Percentiles rank a stretch among this genome's conserved stretches.
Conservation (phyloP, 2,113 vertebrate species). For the Notarius quadriscutis region DNA sequence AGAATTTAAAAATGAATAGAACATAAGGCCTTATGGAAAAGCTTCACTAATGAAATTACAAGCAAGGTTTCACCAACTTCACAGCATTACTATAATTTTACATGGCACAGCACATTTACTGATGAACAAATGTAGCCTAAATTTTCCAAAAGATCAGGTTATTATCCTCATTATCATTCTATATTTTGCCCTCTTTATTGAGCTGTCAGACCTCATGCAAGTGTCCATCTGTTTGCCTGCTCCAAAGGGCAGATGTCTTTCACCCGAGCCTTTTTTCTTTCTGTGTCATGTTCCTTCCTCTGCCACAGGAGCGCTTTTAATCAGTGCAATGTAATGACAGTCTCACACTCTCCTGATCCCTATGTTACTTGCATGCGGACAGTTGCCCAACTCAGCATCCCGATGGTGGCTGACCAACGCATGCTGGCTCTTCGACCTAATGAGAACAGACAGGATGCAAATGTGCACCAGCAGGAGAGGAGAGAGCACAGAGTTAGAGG, state of each 20-base stretch:
- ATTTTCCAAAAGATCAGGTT: background rate
- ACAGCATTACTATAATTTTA: background rate
- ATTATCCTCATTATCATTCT: background rate
- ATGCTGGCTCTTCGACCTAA: conserved; percentile 61
- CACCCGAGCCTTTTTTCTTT: conserved; percentile 63
- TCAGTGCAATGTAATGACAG: conserved; percentile 64
- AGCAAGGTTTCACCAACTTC: background rate
- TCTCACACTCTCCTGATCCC: conserved; percentile 34
- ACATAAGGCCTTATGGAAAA: background rate
- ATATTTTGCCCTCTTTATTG: conserved; percentile 33
- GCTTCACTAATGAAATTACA: background rate
- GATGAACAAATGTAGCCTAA: background rate
- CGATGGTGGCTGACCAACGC: conserved; percentile 44
- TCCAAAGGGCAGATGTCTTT: conserved; percentile 70
- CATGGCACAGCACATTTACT: background rate
- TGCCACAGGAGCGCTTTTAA: conserved; percentile 64
- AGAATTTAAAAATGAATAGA: background rate
- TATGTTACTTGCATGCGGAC: conserved; percentile 15
- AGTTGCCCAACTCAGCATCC: conserved; percentile 33
- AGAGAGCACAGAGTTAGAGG: conserved; percentile 52
- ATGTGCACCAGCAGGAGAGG: conserved; percentile 57
- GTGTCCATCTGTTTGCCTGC: conserved; percentile 71
- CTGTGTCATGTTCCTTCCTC: conserved; percentile 59
- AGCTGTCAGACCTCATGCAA: conserved; percentile 53
- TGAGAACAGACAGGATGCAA: conserved; percentile 64